These are phyloP conservation scores for Melanargia galathea DNA, from an alignment of 2,888 invertebrate genomes.

Conservation along the genomic window DNA sequence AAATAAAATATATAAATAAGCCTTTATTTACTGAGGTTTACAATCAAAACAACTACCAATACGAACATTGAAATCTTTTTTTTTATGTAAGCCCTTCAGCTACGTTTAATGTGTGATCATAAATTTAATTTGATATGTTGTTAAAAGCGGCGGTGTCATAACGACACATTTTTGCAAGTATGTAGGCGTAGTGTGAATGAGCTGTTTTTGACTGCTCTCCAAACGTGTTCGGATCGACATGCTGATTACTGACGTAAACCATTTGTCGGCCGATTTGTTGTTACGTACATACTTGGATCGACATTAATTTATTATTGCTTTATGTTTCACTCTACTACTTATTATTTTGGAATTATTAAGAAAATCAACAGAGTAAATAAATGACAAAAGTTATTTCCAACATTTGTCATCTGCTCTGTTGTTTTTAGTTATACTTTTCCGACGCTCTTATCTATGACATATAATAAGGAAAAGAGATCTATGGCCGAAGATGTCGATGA, in stretches of 20 bases:
- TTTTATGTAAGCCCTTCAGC: constrained; percentile 9
- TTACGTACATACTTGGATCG: constrained; percentile 22
- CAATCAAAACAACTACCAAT: not conserved
- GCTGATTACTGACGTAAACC: constrained; percentile 60
- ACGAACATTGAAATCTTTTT: not conserved
- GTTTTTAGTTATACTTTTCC: too few species aligned
- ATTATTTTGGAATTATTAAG: not conserved
- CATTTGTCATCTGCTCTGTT: not conserved
- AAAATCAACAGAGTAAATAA: too few species aligned
- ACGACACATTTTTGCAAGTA: constrained; percentile 57
- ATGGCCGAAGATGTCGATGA: not conserved
- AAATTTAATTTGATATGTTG: constrained; percentile 37
- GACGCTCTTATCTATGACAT: too few species aligned
- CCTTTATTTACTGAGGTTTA: too few species aligned
- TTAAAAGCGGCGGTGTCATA: constrained; percentile 42
- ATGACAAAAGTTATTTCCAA: not conserved
- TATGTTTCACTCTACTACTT: constrained; percentile 10
- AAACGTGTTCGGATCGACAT: constrained; percentile 59
- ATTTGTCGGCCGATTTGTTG: constrained; percentile 46
- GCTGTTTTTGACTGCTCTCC: constrained; percentile 70
- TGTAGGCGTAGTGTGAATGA: constrained; percentile 75
- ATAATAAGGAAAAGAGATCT: not conserved
- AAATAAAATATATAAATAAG: too few species aligned
- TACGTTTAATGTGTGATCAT: constrained; percentile 15
- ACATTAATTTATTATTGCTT: constrained; percentile 3